Percentiles rank a stretch among this genome's conserved stretches.
These are phyloP conservation scores for Xestobium rufovillosum DNA, from an alignment of 2,888 invertebrate species.

Conservation along the genomic window DNA sequence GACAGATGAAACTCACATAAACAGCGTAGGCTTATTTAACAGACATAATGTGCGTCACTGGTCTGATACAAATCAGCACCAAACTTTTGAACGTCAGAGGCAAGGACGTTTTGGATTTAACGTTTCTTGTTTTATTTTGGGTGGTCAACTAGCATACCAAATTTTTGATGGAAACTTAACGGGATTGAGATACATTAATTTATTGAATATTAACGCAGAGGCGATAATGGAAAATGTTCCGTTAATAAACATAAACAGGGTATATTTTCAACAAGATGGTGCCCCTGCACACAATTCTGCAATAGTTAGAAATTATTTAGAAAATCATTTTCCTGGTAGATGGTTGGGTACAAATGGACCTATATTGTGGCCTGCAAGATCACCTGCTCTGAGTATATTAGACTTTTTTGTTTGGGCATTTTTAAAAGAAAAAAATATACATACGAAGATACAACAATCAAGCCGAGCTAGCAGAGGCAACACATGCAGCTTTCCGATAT, in stretches of 20 bases:
- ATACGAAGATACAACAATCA: too few relatives aligned
- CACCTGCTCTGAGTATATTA: background rate
- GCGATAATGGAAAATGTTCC: background rate
- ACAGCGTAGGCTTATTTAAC: too few relatives aligned
- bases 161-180: background rate
- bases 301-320: background rate
- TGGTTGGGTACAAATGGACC: background rate
- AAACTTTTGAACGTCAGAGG: too few relatives aligned
- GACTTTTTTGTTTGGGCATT: background rate
- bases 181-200: background rate
- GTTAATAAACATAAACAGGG: background rate
- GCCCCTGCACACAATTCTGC: background rate
- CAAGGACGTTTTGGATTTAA: background rate
- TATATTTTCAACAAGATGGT: slow-evolving; percentile 22
- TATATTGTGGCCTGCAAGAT: background rate
- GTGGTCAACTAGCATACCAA: background rate
- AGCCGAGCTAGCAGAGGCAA: too few relatives aligned
- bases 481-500: too few relatives aligned
- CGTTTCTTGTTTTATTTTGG: background rate
- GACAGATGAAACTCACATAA: too few relatives aligned
- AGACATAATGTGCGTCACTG: too few relatives aligned
- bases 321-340: background rate
- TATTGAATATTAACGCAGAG: background rate
- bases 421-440: too few relatives aligned
- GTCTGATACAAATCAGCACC: too few relatives aligned